Evolutionary conservation across 2,888 invertebrate genomes (phyloP).

Genomic region (Coleophora flavipennella): DNA sequence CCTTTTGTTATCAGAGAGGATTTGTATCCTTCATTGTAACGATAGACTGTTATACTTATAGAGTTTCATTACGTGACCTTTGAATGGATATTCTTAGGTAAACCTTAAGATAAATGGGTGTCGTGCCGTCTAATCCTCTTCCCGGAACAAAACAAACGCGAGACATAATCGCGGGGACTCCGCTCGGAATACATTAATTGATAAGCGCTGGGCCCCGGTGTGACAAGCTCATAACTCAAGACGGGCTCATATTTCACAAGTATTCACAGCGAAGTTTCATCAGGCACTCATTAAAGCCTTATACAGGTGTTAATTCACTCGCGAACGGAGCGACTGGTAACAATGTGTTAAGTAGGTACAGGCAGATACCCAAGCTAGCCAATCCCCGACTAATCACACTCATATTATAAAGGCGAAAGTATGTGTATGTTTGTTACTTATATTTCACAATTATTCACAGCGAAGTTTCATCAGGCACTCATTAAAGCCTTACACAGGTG

Average conservation of each 20-base stretch:
- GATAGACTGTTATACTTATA: background rate
- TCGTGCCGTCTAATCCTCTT: constrained; percentile 27
- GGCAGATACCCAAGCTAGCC: too few relatives aligned
- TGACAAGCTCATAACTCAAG: constrained; percentile 47
- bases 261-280: constrained; percentile 29
- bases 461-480: too few relatives aligned
- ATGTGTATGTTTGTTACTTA: too few relatives aligned
- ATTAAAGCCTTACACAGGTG: too few relatives aligned
- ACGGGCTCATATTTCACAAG: constrained; percentile 40
- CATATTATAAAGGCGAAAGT: too few relatives aligned
- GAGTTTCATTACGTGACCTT: background rate
- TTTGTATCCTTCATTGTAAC: too few relatives aligned
- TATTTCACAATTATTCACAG: too few relatives aligned
- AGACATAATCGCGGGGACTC: constrained; percentile 29
- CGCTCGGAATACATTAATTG: constrained; percentile 52
- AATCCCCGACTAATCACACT: too few relatives aligned
- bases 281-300: constrained; percentile 24
- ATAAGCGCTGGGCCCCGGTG: constrained; percentile 39
- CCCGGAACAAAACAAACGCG: constrained; percentile 18
- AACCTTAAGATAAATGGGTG: constrained; percentile 24
- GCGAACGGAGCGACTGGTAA: background rate
- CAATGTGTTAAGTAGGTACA: background rate
- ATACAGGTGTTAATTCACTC: constrained; percentile 17
- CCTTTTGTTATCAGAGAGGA: too few relatives aligned
- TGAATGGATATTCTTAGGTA: constrained; percentile 23